A percentile compares a stretch with the other conserved stretches of the same genome.
Evolutionary conservation across 2,888 invertebrate genomes (phyloP).

Genomic region (Flabesymbios commensalis): DNA sequence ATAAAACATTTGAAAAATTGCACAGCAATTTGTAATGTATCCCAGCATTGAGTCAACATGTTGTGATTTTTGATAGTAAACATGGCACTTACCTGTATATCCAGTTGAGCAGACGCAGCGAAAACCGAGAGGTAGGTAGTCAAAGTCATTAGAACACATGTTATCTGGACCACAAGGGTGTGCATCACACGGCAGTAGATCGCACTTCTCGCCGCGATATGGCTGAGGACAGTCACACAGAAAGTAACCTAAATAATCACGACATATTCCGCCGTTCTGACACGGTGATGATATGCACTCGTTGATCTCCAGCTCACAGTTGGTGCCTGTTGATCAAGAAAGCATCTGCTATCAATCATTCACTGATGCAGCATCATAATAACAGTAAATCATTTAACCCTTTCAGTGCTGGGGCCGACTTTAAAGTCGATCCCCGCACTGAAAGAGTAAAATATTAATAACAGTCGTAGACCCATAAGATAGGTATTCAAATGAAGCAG

Average conservation of each 20-base stretch:
- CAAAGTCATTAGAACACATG: constrained; percentile 20
- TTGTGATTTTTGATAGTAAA: no score
- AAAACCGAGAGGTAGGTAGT: constrained; percentile 19
- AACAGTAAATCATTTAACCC: no score
- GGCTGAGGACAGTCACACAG: constrained; percentile 23
- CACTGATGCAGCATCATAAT: not conserved
- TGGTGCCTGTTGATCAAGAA: constrained; percentile 14
- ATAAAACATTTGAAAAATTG: no score
- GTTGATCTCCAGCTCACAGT: constrained; percentile 22
- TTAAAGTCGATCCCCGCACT: no score
- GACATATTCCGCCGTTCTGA: constrained; percentile 15
- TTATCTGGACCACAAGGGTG: constrained; percentile 16
- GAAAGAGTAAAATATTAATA: no score
- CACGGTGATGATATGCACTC: constrained; percentile 23
- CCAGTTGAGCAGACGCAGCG: no score
- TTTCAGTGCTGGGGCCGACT: no score
- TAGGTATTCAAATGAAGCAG: no score
- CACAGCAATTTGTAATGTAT: no score
- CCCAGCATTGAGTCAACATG: no score
- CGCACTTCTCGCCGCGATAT: constrained; percentile 14
- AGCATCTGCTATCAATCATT: not conserved
- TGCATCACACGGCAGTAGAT: constrained; percentile 22
- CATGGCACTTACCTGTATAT: constrained; percentile 13
- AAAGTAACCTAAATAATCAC: constrained; percentile 6
- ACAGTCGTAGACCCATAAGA: no score